Evolutionary conservation across 2,113 vertebrate genomes (phyloP).

Genomic region (Percopsis transmontana): DNA sequence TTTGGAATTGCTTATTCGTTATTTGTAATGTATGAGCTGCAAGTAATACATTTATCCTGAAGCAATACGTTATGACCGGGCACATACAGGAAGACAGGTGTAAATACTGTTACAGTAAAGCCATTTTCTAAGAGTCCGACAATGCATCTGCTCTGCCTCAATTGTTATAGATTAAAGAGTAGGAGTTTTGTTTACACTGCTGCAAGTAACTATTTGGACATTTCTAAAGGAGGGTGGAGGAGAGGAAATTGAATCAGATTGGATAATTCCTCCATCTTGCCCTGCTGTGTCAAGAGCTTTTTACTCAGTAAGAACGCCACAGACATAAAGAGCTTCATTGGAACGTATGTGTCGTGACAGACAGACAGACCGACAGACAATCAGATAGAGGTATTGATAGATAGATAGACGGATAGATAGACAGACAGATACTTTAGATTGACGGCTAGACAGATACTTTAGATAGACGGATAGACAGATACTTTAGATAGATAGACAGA

Average conservation of each 20-base stretch:
- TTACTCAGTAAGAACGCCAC: background rate
- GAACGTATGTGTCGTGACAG: background rate
- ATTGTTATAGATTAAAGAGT: background rate
- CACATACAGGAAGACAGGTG: background rate
- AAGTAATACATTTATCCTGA: background rate
- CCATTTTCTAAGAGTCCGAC: background rate
- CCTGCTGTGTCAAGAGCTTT: conserved; percentile 23
- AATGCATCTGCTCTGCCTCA: background rate
- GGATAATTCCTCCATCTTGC: background rate
- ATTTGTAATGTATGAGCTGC: background rate
- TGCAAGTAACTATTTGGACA: background rate
- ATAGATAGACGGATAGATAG: background rate
- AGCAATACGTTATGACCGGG: background rate
- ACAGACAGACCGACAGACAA: background rate
- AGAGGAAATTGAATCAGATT: background rate
- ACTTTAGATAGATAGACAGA: background rate
- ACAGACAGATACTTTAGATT: conserved; percentile 24
- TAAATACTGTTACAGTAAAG: background rate
- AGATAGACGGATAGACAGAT: conserved; percentile 21
- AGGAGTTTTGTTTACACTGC: background rate
- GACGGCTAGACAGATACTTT: conserved; percentile 13
- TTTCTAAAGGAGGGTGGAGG: background rate
- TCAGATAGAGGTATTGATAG: background rate
- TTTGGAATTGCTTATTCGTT: too few relatives aligned
- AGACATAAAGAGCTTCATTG: background rate